A percentile compares a stretch with the other conserved stretches of the same genome.
These are phyloP conservation scores for Carposina sasakii DNA, from an alignment of 1,140 invertebrate genomes.

Conservation along the genomic window DNA sequence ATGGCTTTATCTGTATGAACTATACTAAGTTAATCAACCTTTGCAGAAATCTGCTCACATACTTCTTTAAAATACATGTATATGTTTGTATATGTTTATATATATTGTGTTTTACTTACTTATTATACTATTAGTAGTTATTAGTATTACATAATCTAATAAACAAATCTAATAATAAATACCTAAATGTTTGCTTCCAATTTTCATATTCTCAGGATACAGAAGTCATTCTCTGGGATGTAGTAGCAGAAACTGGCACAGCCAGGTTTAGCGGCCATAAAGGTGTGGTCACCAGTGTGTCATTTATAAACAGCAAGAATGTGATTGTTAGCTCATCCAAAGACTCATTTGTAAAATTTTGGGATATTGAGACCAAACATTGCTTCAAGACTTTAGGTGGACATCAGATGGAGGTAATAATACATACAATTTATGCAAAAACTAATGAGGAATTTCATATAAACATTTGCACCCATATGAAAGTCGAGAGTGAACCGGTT, in stretches of 20 bases:
- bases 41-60: too few species aligned
- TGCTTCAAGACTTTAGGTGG: constrained; percentile 95
- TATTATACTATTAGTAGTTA: too few species aligned
- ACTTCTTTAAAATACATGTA: too few species aligned
- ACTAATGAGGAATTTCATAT: background rate
- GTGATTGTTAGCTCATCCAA: constrained; percentile 92
- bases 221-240: constrained; percentile 96
- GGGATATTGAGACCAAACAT: constrained; percentile 95
- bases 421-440: constrained; percentile 7
- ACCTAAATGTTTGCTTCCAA: too few species aligned
- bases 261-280: constrained; percentile 95
- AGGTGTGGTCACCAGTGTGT: constrained; percentile 88
- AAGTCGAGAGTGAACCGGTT: too few species aligned
- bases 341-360: constrained; percentile 97
- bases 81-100: too few species aligned
- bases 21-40: too few species aligned
- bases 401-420: constrained; percentile 80
- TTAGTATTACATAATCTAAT: too few species aligned
- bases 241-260: constrained; percentile 91
- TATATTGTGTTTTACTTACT: too few species aligned
- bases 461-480: too few species aligned
- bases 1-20: too few species aligned
- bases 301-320: constrained; percentile 85
- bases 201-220: constrained; percentile 80
- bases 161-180: too few species aligned